Conservation (phyloP, 2,888 invertebrate species). For the Microctonus aethiopoides region DNA sequence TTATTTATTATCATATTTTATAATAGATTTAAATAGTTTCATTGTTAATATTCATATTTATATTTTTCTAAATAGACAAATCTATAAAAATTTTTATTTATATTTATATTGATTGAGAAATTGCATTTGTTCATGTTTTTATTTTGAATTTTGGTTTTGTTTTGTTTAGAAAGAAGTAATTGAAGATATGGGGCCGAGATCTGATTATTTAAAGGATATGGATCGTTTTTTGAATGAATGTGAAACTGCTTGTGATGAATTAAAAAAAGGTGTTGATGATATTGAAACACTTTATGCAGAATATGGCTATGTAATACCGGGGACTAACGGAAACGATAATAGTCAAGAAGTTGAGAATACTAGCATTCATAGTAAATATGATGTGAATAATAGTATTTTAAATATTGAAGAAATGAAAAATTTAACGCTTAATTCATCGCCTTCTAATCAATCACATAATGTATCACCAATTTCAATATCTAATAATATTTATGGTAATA, state of each 20-base stretch:
- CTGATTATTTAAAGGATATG: conserved; percentile 1
- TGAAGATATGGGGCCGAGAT: background rate
- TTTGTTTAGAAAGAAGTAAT: background rate
- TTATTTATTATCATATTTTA: no score
- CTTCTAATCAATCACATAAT: background rate
- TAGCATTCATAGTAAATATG: background rate
- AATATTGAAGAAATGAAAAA: background rate
- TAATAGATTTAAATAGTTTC: background rate
- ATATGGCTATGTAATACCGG: background rate
- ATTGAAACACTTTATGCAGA: background rate
- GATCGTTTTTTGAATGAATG: conserved; percentile 11
- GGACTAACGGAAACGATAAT: background rate
- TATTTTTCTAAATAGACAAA: background rate
- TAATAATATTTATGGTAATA: background rate
- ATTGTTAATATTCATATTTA: no score
- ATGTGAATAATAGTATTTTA: background rate
- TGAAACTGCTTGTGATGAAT: conserved; percentile 22
- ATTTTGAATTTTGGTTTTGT: background rate
- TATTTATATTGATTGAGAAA: no score
- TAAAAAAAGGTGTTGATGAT: conserved; percentile 25
- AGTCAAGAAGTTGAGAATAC: background rate
- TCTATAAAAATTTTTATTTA: no score
- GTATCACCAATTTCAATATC: background rate
- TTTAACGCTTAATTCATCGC: background rate
- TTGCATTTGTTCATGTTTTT: background rate